phyloP scores from a whole-genome alignment of 2,797 vertebrate species.

The Spea hammondii region DNA sequence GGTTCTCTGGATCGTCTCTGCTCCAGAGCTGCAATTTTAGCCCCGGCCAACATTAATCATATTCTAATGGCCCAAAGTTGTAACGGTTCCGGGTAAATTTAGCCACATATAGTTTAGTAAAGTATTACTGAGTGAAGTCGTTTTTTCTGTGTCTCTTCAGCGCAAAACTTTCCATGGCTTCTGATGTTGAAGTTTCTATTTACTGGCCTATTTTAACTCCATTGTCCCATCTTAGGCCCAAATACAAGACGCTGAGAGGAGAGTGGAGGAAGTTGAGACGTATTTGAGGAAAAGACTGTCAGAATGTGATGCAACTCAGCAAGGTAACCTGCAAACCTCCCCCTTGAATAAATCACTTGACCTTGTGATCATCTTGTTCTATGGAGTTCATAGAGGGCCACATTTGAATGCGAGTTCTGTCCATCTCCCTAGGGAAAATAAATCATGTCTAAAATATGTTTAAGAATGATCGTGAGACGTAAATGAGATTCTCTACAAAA shows the following conservation, averaged over 20 bases:
- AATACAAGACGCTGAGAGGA: conserved; percentile 87
- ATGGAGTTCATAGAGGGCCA: background rate
- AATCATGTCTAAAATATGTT: too few species aligned
- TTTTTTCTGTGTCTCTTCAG: too few species aligned
- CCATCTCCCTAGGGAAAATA: background rate
- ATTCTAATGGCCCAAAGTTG: too few species aligned
- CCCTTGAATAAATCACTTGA: background rate
- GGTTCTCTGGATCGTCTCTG: too few species aligned
- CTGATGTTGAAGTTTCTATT: background rate
- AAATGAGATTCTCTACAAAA: too few species aligned
- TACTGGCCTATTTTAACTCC: background rate
- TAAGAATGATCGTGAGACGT: too few species aligned
- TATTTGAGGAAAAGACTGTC: conserved; percentile 86
- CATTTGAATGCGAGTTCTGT: background rate
- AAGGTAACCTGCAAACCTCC: conserved; percentile 70
- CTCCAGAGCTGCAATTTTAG: too few species aligned
- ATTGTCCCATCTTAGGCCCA: conserved; percentile 72
- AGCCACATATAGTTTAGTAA: too few species aligned
- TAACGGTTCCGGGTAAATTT: too few species aligned
- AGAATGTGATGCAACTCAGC: conserved; percentile 86
- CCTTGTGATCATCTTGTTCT: background rate
- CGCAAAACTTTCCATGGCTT: too few species aligned
- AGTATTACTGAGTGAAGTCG: too few species aligned
- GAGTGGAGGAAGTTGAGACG: conserved; percentile 92
- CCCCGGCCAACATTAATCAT: too few species aligned